Base-by-base conservation (phyloP, 2,113 vertebrate genomes). In the Zingel zingel region DNA sequence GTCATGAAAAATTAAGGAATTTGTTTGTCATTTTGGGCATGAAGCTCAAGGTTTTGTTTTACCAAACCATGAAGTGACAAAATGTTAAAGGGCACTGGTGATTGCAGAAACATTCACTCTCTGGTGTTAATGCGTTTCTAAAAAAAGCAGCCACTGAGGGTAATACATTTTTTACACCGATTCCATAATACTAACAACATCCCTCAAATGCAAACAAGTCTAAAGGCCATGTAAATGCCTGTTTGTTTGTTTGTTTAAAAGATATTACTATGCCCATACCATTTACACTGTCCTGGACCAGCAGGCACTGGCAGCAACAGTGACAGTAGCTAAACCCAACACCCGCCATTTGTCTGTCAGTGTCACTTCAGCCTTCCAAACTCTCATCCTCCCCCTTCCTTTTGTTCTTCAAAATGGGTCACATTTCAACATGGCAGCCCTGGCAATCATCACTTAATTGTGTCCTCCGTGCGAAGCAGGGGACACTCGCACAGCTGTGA, bases 371-470 rank as follows among this genome's bases (percentile, higher is more conserved):
- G 23, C 74, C 66, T 61, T 77, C 47, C 18, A 2, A 54, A 30
- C 53, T 0, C 54, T 36, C 33, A 2, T 21, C 70, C 65, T 43
- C 66, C 30, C 33, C 16, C 23, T 62, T 64, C 2, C 0, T 43
- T 62, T 76, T 54, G 64, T 54, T 78, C 86, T 86, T 90, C 75
- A 85, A 69, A 85, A 83, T 48, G 12, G 74, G 84, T 89, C 89
- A 77, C 86, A 82, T 79, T 91, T 84, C 65, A 84, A 56, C 70
- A 82, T 50, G 85, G 83, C 84, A 61, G 68, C 83, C 63, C 25
- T 9, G 74, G 68, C 81, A 87, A 77, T 87, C 75, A 85, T 73
- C 76, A 33, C 70, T 66, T 90, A 91, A 91, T 91, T 89, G 74
- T 78, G 82, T 79, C 91, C 85, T 83, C 74, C 23, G 45, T 74